Evolutionary conservation across 2,113 vertebrate species (phyloP).

Genomic region (Saimiri boliviensis): DNA sequence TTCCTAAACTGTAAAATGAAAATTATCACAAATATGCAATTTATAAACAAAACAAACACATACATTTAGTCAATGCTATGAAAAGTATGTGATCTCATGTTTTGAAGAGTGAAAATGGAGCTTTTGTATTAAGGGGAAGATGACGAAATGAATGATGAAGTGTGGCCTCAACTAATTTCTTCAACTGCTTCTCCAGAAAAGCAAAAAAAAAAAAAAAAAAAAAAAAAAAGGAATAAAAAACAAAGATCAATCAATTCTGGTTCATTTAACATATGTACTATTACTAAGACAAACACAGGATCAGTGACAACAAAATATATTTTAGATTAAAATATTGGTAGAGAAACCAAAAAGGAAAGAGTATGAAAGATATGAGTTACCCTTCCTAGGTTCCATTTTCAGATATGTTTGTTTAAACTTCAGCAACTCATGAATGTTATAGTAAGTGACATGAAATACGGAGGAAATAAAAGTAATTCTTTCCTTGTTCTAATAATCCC

Average conservation of each 20-base stretch:
- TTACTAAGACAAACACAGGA: not conserved
- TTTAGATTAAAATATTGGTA: conserved; percentile 26
- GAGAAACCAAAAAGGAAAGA: conserved; percentile 3
- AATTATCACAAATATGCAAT: not conserved
- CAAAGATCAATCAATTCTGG: not conserved
- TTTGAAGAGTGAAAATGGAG: not conserved
- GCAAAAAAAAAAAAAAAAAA: too few species aligned
- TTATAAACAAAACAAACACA: not conserved
- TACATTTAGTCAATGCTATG: not conserved
- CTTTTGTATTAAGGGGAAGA: not conserved
- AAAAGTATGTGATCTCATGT: not conserved
- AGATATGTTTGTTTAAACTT: conserved; percentile 6
- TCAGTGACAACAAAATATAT: not conserved
- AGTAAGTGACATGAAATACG: not conserved
- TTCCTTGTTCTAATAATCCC: not conserved
- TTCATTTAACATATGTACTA: not conserved
- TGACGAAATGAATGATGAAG: not conserved
- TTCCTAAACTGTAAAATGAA: not conserved
- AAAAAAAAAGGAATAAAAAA: too few species aligned
- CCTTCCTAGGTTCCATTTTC: not conserved
- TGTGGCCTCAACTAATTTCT: not conserved
- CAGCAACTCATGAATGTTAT: not conserved
- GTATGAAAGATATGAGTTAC: not conserved
- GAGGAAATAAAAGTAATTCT: not conserved
- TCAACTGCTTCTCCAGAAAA: conserved; percentile 15